Evolutionary conservation across 2,888 invertebrate genomes (phyloP).

Genomic region (Synergus japonicus): DNA sequence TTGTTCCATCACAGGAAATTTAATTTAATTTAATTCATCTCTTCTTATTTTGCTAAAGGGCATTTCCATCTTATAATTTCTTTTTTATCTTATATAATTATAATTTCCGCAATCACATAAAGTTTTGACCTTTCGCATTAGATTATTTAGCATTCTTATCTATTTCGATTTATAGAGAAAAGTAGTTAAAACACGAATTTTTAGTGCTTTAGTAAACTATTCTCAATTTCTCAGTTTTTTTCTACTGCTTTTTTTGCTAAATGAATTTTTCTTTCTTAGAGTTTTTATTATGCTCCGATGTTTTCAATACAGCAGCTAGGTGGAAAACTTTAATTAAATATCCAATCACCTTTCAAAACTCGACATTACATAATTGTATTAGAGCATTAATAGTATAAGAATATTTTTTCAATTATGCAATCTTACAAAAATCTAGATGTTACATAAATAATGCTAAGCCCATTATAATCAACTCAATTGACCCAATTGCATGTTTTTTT

Average conservation of each 20-base stretch:
- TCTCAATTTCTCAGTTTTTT: not conserved
- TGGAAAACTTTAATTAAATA: too few species aligned
- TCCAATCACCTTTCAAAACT: too few species aligned
- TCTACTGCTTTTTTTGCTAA: not conserved
- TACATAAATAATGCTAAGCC: not conserved
- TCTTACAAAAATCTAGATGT: not conserved
- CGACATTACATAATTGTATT: too few species aligned
- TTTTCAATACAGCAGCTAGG: not conserved
- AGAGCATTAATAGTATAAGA: not conserved
- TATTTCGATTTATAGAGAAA: not conserved
- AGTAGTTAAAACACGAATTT: conserved; percentile 22
- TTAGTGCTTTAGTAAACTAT: not conserved
- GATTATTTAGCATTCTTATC: not conserved
- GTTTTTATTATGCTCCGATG: not conserved
- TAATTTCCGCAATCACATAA: not conserved
- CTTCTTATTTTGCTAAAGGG: not conserved
- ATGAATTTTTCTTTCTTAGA: not conserved
- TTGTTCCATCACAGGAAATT: not conserved
- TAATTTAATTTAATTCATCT: not conserved
- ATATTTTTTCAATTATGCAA: not conserved
- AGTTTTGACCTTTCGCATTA: conserved; percentile 3
- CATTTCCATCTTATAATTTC: not conserved
- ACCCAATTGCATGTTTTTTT: not conserved
- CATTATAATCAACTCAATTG: not conserved
- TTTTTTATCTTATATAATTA: not conserved